A percentile compares a stretch with the other conserved stretches of the same genome.
Evolutionary conservation across 2,888 invertebrate genomes (phyloP).

Genomic region (Xylocampa areola): DNA sequence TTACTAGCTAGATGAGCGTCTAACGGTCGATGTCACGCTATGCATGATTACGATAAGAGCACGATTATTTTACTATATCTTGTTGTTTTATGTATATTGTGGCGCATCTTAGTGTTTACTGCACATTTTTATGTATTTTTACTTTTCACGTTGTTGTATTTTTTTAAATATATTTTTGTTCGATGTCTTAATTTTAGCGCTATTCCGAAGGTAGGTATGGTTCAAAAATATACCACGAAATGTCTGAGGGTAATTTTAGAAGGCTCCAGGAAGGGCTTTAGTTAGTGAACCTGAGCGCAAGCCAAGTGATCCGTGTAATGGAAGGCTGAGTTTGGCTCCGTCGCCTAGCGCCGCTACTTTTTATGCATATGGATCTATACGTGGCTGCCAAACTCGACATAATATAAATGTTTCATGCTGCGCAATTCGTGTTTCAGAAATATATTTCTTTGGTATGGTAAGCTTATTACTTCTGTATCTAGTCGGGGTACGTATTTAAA

Average conservation of each 20-base stretch:
- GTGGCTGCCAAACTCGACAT: conserved; percentile 41
- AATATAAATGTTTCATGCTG: conserved; percentile 44
- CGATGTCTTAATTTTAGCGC: conserved; percentile 52
- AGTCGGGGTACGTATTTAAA: conserved; percentile 65
- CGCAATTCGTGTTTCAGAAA: conserved; percentile 22
- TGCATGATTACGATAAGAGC: conserved; percentile 88
- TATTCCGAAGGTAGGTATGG: conserved; percentile 57
- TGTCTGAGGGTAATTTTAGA: conserved; percentile 73
- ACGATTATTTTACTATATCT: conserved; percentile 78
- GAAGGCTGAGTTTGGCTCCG: conserved; percentile 78
- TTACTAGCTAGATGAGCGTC: conserved; percentile 80
- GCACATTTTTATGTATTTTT: conserved; percentile 78
- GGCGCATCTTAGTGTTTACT: conserved; percentile 80
- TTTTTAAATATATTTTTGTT: conserved; percentile 42
- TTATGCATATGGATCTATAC: conserved; percentile 65
- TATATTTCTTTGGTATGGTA: conserved; percentile 55
- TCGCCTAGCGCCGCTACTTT: conserved; percentile 65
- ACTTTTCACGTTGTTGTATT: conserved; percentile 46
- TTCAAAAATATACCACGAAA: conserved; percentile 66
- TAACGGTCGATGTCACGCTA: conserved; percentile 86
- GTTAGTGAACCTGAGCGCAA: conserved; percentile 76
- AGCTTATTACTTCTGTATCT: conserved; percentile 63
- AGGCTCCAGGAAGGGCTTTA: conserved; percentile 77
- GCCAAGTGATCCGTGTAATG: conserved; percentile 85
- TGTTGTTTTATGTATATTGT: conserved; percentile 74